These are phyloP conservation scores for Drosophila pseudotakahashii DNA, from an alignment of 2,888 invertebrate genomes.

Conservation along the genomic window DNA sequence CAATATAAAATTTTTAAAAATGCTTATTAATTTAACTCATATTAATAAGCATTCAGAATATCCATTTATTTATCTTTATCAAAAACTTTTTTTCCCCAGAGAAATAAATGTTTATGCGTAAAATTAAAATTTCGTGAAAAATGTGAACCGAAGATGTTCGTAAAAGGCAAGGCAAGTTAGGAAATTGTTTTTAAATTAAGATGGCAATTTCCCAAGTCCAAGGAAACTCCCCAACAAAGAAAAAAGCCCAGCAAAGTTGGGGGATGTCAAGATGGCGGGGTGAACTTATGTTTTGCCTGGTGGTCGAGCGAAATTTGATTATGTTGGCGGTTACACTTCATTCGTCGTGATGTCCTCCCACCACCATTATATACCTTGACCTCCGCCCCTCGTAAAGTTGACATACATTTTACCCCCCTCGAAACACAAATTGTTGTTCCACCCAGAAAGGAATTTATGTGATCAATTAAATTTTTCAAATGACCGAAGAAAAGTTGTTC, in stretches of 20 bases:
- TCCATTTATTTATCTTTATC: background rate
- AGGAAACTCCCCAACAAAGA: constrained; percentile 6
- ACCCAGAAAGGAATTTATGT: constrained; percentile 71
- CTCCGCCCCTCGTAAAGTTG: constrained; percentile 42
- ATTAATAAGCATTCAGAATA: constrained; percentile 3
- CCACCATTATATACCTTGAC: constrained; percentile 6
- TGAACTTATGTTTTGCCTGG: constrained; percentile 53
- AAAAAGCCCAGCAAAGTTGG: background rate
- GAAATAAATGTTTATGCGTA: constrained; percentile 60
- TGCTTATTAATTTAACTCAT: background rate
- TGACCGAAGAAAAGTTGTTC: constrained; percentile 72
- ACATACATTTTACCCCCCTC: constrained; percentile 63
- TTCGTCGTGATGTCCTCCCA: constrained; percentile 44
- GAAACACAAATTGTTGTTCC: constrained; percentile 17
- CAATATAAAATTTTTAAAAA: too few species aligned
- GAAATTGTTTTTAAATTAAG: constrained; percentile 80
- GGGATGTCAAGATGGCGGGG: background rate
- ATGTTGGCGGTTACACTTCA: constrained; percentile 75
- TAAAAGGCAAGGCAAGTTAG: constrained; percentile 28
- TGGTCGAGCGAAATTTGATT: constrained; percentile 70
- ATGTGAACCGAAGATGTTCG: constrained; percentile 11
- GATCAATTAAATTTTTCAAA: constrained; percentile 80
- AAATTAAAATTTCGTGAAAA: constrained; percentile 41
- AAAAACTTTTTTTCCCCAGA: constrained; percentile 29
- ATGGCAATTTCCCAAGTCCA: constrained; percentile 53